These are phyloP conservation scores for Halichoerus grypus DNA, from an alignment of 2,113 vertebrate species.

Conservation along the genomic window DNA sequence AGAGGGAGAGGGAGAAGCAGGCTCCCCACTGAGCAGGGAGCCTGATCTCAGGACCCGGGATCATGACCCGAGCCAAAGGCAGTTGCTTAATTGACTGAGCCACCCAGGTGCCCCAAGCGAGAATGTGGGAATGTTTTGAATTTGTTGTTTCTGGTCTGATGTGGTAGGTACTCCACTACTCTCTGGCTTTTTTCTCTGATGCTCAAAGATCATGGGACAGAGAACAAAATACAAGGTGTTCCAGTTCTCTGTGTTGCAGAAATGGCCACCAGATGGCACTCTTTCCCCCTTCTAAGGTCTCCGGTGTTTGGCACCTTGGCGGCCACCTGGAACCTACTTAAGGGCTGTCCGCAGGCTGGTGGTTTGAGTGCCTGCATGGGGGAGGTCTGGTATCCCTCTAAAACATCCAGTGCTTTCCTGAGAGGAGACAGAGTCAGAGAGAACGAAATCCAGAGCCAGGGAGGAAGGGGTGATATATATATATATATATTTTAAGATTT, in stretches of 20 bases:
- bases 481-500: too few relatives aligned
- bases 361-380: background rate
- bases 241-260: background rate
- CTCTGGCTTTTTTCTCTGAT: background rate
- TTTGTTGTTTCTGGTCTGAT: background rate
- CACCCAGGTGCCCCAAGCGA: background rate
- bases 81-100: background rate
- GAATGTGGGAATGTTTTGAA: background rate
- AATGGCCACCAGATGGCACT: slow-evolving; percentile 34
- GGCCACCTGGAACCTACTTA: background rate
- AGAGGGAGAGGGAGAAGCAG: background rate
- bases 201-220: background rate
- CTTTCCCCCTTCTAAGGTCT: background rate
- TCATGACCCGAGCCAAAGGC: background rate
- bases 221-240: background rate
- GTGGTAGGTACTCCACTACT: background rate
- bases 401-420: background rate
- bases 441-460: background rate
- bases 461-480: background rate
- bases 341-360: background rate
- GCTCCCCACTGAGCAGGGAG: background rate
- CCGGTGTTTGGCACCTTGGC: fast-evolving
- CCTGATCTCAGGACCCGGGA: background rate
- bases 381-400: background rate
- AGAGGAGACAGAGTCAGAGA: background rate